A percentile compares a stretch with the other conserved stretches of the same genome.
phyloP scores from a whole-genome alignment of 2,113 vertebrate species.

The Echinops telfairi region DNA sequence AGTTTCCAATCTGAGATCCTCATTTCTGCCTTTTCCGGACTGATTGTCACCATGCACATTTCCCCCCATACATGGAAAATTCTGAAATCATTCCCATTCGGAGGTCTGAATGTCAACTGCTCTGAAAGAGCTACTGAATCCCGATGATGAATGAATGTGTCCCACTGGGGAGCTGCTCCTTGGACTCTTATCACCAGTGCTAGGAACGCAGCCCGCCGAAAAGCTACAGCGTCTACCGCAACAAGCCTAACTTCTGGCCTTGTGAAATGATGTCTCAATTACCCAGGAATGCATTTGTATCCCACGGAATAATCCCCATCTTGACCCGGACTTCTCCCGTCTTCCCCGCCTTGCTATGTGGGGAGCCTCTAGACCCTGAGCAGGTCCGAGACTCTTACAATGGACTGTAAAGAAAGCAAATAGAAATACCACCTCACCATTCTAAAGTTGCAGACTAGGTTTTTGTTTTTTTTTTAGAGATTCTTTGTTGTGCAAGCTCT shows the following conservation, averaged over 20 bases:
- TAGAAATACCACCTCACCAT: background rate
- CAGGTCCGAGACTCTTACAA: background rate
- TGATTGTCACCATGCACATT: conserved; percentile 49
- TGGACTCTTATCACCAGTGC: conserved; percentile 60
- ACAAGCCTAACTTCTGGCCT: background rate
- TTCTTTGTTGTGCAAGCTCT: background rate
- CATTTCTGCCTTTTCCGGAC: conserved; percentile 76
- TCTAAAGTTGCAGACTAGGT: background rate
- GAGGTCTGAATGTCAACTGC: conserved; percentile 77
- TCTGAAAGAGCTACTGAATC: conserved; percentile 53
- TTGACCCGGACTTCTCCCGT: background rate
- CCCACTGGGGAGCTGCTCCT: conserved; percentile 63
- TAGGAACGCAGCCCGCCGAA: conserved; percentile 47
- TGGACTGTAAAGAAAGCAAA: background rate
- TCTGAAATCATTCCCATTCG: conserved; percentile 66
- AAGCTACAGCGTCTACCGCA: conserved; percentile 23
- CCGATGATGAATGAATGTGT: conserved; percentile 63
- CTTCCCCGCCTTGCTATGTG: background rate
- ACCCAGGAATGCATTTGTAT: background rate
- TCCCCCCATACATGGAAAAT: conserved; percentile 81
- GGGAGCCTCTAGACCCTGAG: background rate
- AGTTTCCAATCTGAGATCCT: conserved; percentile 79
- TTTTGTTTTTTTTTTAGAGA: background rate
- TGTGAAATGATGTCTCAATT: conserved; percentile 18
- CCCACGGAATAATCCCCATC: background rate